Base-by-base conservation (phyloP, 2,797 vertebrate species). In the Staurois parvus region DNA sequence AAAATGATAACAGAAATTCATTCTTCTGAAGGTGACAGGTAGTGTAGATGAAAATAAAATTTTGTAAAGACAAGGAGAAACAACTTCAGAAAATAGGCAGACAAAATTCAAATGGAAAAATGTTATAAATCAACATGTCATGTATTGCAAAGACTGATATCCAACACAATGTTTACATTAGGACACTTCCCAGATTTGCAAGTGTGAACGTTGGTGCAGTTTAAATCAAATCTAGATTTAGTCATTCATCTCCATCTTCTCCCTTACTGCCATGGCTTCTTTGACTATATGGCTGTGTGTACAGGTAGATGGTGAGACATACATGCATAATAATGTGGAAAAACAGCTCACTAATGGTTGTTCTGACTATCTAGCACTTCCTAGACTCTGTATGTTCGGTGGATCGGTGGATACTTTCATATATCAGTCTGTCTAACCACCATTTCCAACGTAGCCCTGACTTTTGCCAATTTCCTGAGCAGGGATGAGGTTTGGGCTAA, bases 1-100 rank as follows among this genome's bases (percentile, higher is more conserved):
- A 77, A 83, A 82, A 83, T 72, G 67, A 78, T 78, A 80, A 82
- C 28, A n/a, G 8, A 86, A 81, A 81, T 72, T 32, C 3, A 32
- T 26, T 81, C 56, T 81, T 28, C 62, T 75, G 24, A 85, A 72
- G 48, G 37, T 86, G 73, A 82, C 84, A 86, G 79, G 28, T 48
- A 76, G 64, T 24, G 15, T 15, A 72, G 28, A 86, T 72, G 17
- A 48, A 86, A 81, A 86, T 72, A 42, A 28, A 78, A 42, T 56
- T 79, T 62, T 26, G 4, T 81, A 64, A 70, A 77, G 13, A 37
- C 32, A 29, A 64, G n/a, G 19, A 74, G 59, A 52, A 19, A 73
- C 66, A 67, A 79, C 26, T 30, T 48, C 19, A 26, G 19, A 66
- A 56, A 73, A 56, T 32, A 6, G 68, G 52, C 17, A 74, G 30